Evolutionary conservation across 2,888 invertebrate genomes (phyloP).

Genomic region (Drosophila lacicola): DNA sequence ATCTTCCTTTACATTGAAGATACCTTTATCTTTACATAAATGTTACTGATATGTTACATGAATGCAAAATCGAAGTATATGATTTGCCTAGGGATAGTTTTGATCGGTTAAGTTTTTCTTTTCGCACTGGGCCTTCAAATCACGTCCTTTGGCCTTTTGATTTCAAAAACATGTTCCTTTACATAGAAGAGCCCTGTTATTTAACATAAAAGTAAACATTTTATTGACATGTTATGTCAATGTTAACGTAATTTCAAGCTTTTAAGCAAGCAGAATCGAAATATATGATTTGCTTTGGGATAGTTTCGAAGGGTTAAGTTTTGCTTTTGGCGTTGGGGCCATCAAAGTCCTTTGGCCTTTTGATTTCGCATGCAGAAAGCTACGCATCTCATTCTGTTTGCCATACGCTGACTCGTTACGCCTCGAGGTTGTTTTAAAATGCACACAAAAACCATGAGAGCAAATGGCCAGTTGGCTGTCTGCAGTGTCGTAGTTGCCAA

Average conservation of each 20-base stretch:
- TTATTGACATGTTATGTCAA: background rate
- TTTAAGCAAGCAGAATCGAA: background rate
- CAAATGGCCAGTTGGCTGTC: slow-evolving; percentile 30
- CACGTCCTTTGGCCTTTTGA: too few species aligned
- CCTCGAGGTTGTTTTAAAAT: slow-evolving; percentile 39
- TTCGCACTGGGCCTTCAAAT: too few species aligned
- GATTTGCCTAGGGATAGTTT: too few species aligned
- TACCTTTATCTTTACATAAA: too few species aligned
- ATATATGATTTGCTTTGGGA: background rate
- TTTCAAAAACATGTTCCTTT: too few species aligned
- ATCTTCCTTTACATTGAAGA: too few species aligned
- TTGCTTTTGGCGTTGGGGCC: background rate
- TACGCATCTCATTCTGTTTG: slow-evolving; percentile 30
- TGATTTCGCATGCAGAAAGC: slow-evolving; percentile 36
- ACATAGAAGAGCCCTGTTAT: too few species aligned
- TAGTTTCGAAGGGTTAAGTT: background rate
- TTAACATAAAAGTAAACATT: background rate
- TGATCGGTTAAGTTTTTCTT: too few species aligned
- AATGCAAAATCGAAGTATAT: too few species aligned
- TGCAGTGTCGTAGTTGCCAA: slow-evolving; percentile 1
- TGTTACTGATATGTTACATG: too few species aligned
- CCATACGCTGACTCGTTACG: background rate
- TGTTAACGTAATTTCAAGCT: background rate
- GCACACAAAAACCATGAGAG: slow-evolving; percentile 16
- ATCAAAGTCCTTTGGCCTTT: slow-evolving; percentile 12